A percentile compares a stretch with the other conserved stretches of the same genome.
Conservation (phyloP, 2,797 vertebrate species). For the Nannoperca obscura region DNA sequence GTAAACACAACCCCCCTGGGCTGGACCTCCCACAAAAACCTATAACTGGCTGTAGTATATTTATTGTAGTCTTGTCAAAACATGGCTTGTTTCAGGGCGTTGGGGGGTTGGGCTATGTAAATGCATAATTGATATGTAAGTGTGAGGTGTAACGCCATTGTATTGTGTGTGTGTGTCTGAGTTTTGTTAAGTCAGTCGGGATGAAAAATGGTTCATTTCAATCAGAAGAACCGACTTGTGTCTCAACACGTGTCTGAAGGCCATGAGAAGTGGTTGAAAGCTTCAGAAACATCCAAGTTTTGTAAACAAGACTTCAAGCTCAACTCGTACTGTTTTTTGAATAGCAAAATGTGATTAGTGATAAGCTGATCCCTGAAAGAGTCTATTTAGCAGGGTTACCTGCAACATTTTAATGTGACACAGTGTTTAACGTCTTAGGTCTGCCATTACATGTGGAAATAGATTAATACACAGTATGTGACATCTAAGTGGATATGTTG, state of each 20-base stretch:
- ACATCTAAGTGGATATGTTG: neutral
- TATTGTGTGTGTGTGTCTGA: neutral
- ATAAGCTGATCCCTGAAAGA: constrained; percentile 23
- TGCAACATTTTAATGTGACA: neutral
- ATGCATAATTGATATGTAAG: too few relatives aligned
- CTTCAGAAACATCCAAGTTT: neutral
- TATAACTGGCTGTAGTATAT: too few relatives aligned
- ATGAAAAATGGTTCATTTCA: neutral
- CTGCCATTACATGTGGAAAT: too few relatives aligned
- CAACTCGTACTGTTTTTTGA: constrained; percentile 2
- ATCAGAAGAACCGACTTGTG: neutral
- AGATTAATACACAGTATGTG: neutral
- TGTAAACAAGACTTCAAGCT: constrained; percentile 2
- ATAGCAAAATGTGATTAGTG: constrained; percentile 22
- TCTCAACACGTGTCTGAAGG: neutral
- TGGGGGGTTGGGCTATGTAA: too few relatives aligned
- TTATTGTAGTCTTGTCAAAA: too few relatives aligned
- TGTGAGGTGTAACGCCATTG: too few relatives aligned
- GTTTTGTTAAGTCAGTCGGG: too few relatives aligned
- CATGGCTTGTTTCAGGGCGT: too few relatives aligned
- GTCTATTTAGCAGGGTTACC: neutral
- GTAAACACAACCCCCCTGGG: neutral
- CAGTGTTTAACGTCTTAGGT: neutral
- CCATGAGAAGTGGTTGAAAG: neutral
- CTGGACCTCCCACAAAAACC: neutral